Base-by-base conservation (phyloP, 2,113 vertebrate genomes). In the Salvelinus fontinalis region DNA sequence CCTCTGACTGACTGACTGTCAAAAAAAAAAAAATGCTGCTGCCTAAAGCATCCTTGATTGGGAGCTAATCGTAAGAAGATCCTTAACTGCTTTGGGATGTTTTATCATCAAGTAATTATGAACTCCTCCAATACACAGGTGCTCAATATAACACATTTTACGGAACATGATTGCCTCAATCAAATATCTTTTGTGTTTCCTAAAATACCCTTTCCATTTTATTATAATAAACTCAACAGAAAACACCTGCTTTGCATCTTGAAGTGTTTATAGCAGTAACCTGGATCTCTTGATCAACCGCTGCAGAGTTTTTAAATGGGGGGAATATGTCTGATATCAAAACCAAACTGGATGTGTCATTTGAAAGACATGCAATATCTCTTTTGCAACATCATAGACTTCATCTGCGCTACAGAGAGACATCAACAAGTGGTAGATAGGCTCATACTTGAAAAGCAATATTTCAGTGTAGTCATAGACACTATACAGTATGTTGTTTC, bases 371-470 rank as follows among this genome's bases (percentile, higher is more conserved):
- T 68, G 67, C 20, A 71, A 24, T 66, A 51, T 66, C 71, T 29
- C 44, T 24, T 22, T 67, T 26, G 29, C 54, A 70, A 48, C 71
- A 76, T 75, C 71, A 70, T 67, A 74, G 60, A 76, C 67, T 31
- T 54, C 13, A 64, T 48, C 54, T 60, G 5, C 29, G 13, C 70
- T 59, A 31, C 71, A 72, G 71, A 60, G 16, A 16, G 18, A 65
- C 18, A 29, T 12, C 20, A 29, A 39, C 14, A 68, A 39, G 31
- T 34, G 31, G 75, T 71, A 76, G 70, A 83, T 78, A 79, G 68
- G 65, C 73, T 70, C 62, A 8, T 34, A 18, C 70, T 48, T 34
- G 73, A 62, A 39, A 39, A 39, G 7, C 34, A 39, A 39, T 39
- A 39, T 39, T 39, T 39, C 34, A 39, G 5, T 39, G 34, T 39